Conservation (phyloP, 2,113 vertebrate species). For the Trinectes maculatus region DNA sequence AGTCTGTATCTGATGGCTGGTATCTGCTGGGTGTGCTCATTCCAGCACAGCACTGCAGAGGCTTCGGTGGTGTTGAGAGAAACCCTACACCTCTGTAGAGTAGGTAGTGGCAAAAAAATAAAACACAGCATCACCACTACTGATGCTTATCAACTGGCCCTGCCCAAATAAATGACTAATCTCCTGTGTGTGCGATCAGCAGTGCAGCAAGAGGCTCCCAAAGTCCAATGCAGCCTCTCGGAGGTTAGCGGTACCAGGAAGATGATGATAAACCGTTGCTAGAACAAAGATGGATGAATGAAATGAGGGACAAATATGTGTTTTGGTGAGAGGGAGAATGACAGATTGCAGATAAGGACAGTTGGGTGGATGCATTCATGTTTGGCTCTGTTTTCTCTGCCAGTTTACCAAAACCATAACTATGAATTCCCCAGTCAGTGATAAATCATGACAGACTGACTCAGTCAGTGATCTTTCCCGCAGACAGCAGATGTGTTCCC, state of each 20-base stretch:
- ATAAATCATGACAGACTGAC: background rate
- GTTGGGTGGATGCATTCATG: too few relatives aligned
- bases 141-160: conserved; percentile 44
- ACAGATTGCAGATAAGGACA: background rate
- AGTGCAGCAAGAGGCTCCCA: conserved; percentile 28
- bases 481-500: background rate
- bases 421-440: too few relatives aligned
- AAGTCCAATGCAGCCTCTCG: conserved; percentile 4
- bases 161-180: conserved; percentile 48
- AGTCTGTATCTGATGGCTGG: conserved; percentile 62
- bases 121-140: conserved; percentile 30
- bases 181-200: conserved; percentile 42
- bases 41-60: conserved; percentile 33
- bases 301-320: background rate
- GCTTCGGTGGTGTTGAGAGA: conserved; percentile 33
- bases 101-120: conserved; percentile 28
- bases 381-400: too few relatives aligned
- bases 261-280: conserved; percentile 23
- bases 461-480: conserved; percentile 2
- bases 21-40: conserved; percentile 65
- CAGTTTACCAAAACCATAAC: conserved; percentile 8
- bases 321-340: background rate
- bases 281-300: conserved; percentile 11
- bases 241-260: conserved; percentile 52
- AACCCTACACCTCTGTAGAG: conserved; percentile 58